Base-by-base conservation (phyloP, 2,797 vertebrate species). In the Novumbra hubbsi region DNA sequence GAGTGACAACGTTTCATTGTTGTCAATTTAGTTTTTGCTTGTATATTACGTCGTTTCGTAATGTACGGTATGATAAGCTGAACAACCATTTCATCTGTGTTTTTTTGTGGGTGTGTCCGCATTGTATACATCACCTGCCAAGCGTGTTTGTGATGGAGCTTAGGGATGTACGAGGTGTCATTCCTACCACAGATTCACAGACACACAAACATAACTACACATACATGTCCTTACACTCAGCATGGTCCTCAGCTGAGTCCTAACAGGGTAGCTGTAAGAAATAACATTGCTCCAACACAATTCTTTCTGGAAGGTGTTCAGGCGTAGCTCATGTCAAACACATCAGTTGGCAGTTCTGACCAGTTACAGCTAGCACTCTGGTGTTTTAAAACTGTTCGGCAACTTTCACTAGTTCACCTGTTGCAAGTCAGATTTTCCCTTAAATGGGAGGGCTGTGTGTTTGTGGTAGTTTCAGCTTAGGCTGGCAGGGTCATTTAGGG, bases 81-180 rank as follows among this genome's bases (percentile, higher is more conserved):
- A 45, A 8, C 41, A 45, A 45, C 3, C 2, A 45, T 12, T 45
- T 12, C 6, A 45, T 45, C 41, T 2, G 41, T 68, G 67, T 15
- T 5, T 15, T 5, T 21, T 2, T 57, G n/a, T 24, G 3, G 21
- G 27, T 28, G 21, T 68, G 41, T 27, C 9, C 5, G 24, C 45
- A 12, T 21, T 45, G 12, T 34, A 34, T 34, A 34, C 32, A 34
- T 34, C 32, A 5, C 21, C 67, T 41, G 48, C 49, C 12, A 49
- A 68, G 15, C 49, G 67, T 68, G 67, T 41, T 45, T 16, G 14
- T 2, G 14, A 38, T 68, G 48, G n/a, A 45, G 45, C 28, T 45
- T 16, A 16, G 24, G 11, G 14, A 45, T 41, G 21, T 38, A 68
- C 21, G 9, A 57, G n/a, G 9, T 88, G 83, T 90, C 86, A 83